A percentile compares a stretch with the other conserved stretches of the same genome.
Evolutionary conservation across 2,888 invertebrate genomes (phyloP).

Genomic region (Apeira syringaria): DNA sequence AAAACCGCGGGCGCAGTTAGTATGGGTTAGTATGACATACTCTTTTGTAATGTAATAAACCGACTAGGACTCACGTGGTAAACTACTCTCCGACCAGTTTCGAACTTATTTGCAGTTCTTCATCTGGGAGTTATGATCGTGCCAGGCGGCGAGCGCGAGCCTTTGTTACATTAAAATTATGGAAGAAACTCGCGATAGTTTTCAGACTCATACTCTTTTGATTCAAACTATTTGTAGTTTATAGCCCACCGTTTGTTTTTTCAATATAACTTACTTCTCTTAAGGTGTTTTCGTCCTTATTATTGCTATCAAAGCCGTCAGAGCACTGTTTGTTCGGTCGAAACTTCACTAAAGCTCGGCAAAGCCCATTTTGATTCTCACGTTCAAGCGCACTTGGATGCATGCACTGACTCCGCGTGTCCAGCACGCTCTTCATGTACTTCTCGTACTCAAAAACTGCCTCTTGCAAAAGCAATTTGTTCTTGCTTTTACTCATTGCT

Average conservation of each 20-base stretch:
- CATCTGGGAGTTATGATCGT: not conserved
- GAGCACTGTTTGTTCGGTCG: conserved; percentile 64
- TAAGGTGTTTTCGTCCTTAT: not conserved
- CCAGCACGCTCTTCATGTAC: not conserved
- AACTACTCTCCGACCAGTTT: too few species aligned
- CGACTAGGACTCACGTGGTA: too few species aligned
- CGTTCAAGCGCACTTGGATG: not conserved
- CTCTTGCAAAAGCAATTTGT: not conserved
- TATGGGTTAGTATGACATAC: too few species aligned
- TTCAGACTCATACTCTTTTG: not conserved
- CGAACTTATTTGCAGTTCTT: too few species aligned
- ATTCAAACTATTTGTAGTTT: not conserved
- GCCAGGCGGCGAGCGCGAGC: too few species aligned
- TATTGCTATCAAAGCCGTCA: conserved; percentile 78
- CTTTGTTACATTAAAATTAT: too few species aligned
- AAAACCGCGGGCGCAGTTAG: too few species aligned
- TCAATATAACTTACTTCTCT: not conserved
- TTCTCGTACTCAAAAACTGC: not conserved
- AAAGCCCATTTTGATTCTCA: conserved; percentile 74
- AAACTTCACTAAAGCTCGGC: conserved; percentile 94
- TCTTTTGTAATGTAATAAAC: too few species aligned
- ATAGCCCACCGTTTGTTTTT: too few species aligned
- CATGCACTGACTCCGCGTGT: not conserved
- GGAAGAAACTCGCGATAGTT: not conserved
- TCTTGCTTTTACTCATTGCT: not conserved